Evolutionary conservation across 2,888 invertebrate genomes (phyloP).

Genomic region (Tachina fera): DNA sequence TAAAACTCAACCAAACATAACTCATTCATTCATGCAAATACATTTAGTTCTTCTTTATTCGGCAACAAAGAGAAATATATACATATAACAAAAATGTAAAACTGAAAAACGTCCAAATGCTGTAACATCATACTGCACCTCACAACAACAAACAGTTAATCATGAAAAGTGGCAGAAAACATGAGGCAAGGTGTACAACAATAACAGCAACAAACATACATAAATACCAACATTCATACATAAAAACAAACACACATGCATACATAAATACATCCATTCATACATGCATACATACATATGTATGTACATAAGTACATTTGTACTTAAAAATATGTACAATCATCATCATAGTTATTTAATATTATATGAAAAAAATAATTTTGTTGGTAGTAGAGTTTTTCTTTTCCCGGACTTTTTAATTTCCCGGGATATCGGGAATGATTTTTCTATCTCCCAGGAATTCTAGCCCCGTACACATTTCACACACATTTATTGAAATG

Average conservation of each 20-base stretch:
- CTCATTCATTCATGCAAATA: slow-evolving; percentile 67
- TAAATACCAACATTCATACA: not conserved
- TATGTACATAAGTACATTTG: too few species aligned
- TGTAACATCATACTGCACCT: slow-evolving; percentile 64
- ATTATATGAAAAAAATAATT: slow-evolving; percentile 49
- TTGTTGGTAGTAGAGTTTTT: not conserved
- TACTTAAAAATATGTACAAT: slow-evolving; percentile 29
- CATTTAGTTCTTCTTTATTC: not conserved
- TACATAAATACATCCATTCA: not conserved
- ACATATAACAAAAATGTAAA: slow-evolving; percentile 20
- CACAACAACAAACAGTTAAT: slow-evolving; percentile 73
- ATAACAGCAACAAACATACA: slow-evolving; percentile 14
- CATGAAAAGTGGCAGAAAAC: slow-evolving; percentile 74
- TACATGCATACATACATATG: not conserved
- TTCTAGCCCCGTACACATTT: too few species aligned
- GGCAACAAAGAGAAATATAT: slow-evolving; percentile 34
- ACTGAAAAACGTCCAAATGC: slow-evolving; percentile 51
- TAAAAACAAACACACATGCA: slow-evolving; percentile 1
- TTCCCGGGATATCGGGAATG: too few species aligned
- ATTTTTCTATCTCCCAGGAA: too few species aligned
- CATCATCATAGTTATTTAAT: slow-evolving; percentile 22
- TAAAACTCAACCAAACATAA: slow-evolving; percentile 57
- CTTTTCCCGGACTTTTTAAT: too few species aligned
- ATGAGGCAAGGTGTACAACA: slow-evolving; percentile 71
- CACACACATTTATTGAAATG: too few species aligned